Base-by-base conservation (phyloP, 2,113 vertebrate genomes). In the Chascanopsetta lugubris region DNA sequence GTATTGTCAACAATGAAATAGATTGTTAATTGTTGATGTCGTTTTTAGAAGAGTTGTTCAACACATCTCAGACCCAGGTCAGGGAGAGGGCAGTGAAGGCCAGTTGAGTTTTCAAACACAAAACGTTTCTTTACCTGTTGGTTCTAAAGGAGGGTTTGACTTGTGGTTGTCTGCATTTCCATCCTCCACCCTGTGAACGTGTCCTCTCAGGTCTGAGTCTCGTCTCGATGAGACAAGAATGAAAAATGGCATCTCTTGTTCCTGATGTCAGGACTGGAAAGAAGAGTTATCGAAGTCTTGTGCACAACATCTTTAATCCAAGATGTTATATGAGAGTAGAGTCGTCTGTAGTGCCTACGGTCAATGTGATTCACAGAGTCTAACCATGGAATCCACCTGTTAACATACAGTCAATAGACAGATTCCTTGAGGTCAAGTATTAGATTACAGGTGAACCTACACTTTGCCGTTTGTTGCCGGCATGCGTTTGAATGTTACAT, bases 331-430 rank as follows among this genome's bases (percentile, higher is more conserved):
- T 10, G 34, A 66, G 57, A 25, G 10, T 17, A 53, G 25, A 20
- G 8, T 62, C 29, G 43, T 36, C n/a, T n/a, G 32, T 51, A 21
- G 32, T 29, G 36, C 34, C 15, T 9, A 34, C 10, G 15, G 29
- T 64, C 18, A 15, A 22, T 24, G n/a, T 63, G 21, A 63, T 55
- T 25, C 58, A 27, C 10, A 20, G 15, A 42, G 32, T 27, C 22
- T n/a, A 10, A 50, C 40, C 22, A 25, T 47, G 48, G 6, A 59
- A 69, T 54, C 29, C 30, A 47, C 12, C 45, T 30, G 26, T 58
- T 51, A 34, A 59, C 53, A 49, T 9, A 8, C 43, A 5, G 32
- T 21, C 34, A 46, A 3, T 5, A 56, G 9, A 38, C 15, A 18
- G 18, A 50, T 50, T n/a, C 34, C 24, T 36, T 11, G 21, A 38